Evolutionary conservation across 2,888 invertebrate genomes (phyloP), one percentile per base, ranked within the genome.

Genomic region (Oligia strigilis): DNA sequence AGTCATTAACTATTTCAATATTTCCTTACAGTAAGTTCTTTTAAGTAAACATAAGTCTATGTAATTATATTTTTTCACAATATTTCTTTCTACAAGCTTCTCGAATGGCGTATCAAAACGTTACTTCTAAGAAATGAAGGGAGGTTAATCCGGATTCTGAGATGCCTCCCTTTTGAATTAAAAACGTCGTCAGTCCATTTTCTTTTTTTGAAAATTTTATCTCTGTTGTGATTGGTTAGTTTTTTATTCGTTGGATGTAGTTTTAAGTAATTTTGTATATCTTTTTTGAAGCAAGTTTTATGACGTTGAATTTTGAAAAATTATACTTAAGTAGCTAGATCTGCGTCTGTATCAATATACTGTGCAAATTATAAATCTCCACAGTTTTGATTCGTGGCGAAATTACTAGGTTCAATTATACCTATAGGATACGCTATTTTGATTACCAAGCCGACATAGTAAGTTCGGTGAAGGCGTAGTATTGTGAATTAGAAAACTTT

Each of bases 71-170:
- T 83, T 75, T 76, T 77, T 67, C 36, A 78, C 19, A 75, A 60
- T 70, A 80, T 75, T 84, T 79, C 67, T 83, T 23, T 86, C 49
- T 58, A 80, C 75, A 77, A 80, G 75, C 69, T 76, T 82, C 77
- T 84, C 66, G 58, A 82, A 75, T 72, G 79, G 77, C 77, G 83
- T 77, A 80, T 81, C 75, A 84, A 83, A 89, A 87, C 80, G 72
- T 80, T 86, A 79, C 81, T 89, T 86, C 87, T 83, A 72, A 89
- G 88, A 88, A 88, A 75, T 67, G 84, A 77, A 86, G 84, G 89
- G 88, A 83, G 72, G 85, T 83, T 90, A 91, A 91, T 90, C 90
- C 91, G 88, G 82, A 85, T 87, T 77, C 84, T 83, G 40, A 84
- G 86, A 84, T 79, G 82, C 83, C 85, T 87, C 88, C 86, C 81